These are phyloP conservation scores for Novumbra hubbsi DNA, from an alignment of 2,797 vertebrate species.

Conservation along the genomic window DNA sequence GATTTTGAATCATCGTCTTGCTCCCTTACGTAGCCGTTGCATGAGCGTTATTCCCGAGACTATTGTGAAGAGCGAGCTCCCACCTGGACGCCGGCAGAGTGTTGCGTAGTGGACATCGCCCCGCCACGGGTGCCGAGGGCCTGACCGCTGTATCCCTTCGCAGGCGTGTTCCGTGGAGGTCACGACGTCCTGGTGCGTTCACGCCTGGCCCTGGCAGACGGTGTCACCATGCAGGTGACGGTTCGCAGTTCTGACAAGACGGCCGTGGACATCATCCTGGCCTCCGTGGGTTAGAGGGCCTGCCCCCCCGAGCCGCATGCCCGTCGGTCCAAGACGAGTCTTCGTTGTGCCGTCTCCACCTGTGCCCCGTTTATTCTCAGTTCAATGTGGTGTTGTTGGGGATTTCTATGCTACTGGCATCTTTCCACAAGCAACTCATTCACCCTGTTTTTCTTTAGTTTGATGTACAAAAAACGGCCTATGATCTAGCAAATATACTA, in stretches of 20 bases:
- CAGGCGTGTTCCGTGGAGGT: slow-evolving; percentile 91
- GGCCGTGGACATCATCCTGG: slow-evolving; percentile 89
- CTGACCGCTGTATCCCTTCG: background rate
- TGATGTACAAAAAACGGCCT: background rate
- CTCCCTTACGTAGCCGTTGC: background rate
- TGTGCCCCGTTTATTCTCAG: background rate
- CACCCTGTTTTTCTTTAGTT: background rate
- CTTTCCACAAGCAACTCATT: background rate
- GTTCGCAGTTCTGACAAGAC: slow-evolving; percentile 88
- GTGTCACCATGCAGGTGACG: slow-evolving; percentile 97
- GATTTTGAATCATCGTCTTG: background rate
- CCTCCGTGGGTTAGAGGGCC: slow-evolving; percentile 82
- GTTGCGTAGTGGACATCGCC: background rate
- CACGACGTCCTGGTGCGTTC: slow-evolving; percentile 85
- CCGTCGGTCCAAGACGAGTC: background rate
- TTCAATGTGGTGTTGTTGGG: slow-evolving; percentile 2
- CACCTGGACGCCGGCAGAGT: background rate
- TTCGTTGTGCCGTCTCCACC: background rate
- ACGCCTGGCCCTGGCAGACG: slow-evolving; percentile 88
- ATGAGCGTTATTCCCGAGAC: background rate
- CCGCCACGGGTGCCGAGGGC: too few relatives aligned
- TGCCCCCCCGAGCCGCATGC: background rate
- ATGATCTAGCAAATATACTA: slow-evolving; percentile 40
- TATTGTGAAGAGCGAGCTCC: background rate
- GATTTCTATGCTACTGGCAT: background rate